A percentile compares a stretch with the other conserved stretches of the same genome.
Evolutionary conservation across 2,888 invertebrate genomes (phyloP).

Genomic region (Amphipoea oculea): DNA sequence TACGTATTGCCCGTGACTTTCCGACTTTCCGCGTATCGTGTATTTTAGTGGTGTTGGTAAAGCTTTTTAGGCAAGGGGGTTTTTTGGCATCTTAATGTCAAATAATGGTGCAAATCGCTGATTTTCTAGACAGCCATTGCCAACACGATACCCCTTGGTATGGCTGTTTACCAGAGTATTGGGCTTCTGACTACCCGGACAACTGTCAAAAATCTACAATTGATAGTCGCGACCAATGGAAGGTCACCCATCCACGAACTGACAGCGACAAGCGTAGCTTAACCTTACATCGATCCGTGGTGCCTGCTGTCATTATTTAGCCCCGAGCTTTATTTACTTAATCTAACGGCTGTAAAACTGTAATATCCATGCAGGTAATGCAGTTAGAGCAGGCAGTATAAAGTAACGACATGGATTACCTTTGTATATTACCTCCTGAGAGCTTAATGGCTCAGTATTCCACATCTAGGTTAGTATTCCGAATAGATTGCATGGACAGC

Average conservation of each 20-base stretch:
- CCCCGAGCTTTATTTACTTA: neutral
- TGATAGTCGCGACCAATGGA: neutral
- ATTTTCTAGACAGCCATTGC: too few species aligned
- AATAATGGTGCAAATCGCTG: too few species aligned
- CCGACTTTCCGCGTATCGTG: neutral
- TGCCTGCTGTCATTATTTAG: neutral
- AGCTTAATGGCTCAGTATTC: constrained; percentile 52
- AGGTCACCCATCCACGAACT: neutral
- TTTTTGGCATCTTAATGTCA: too few species aligned
- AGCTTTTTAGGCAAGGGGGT: too few species aligned
- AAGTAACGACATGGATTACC: constrained; percentile 56
- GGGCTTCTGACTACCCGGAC: neutral
- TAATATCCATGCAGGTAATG: constrained; percentile 32
- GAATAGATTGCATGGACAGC: constrained; percentile 55
- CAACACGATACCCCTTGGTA: neutral
- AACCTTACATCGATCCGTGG: neutral
- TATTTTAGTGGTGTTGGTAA: too few species aligned
- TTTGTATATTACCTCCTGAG: constrained; percentile 41
- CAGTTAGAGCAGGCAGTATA: constrained; percentile 38
- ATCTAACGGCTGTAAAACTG: constrained; percentile 9
- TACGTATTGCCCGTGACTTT: neutral
- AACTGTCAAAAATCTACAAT: neutral
- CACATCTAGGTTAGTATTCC: constrained; percentile 45
- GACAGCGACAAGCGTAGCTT: neutral
- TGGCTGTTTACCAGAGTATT: neutral